These are phyloP conservation scores for Salminus brasiliensis DNA, from an alignment of 2,113 vertebrate genomes.

Conservation along the genomic window DNA sequence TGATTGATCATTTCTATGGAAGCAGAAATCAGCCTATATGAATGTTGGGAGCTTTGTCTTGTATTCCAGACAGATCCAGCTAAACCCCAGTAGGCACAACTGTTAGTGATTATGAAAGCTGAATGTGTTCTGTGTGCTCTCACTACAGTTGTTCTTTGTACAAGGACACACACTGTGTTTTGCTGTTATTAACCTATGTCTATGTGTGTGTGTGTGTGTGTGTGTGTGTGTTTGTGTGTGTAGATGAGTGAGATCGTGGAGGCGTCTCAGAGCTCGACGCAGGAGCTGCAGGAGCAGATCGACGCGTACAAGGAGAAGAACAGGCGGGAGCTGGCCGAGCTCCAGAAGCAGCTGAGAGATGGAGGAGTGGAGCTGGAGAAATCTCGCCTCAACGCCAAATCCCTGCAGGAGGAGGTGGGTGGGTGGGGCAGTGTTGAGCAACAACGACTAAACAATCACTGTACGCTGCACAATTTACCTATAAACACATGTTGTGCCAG, in stretches of 20 bases:
- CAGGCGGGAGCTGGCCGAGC: slow-evolving; percentile 82
- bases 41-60: background rate
- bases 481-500: slow-evolving; percentile 1
- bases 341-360: slow-evolving; percentile 87
- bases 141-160: background rate
- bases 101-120: background rate
- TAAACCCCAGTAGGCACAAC: background rate
- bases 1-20: no score
- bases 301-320: slow-evolving; percentile 93
- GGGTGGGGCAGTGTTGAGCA: slow-evolving; percentile 42
- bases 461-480: background rate
- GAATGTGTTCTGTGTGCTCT: background rate
- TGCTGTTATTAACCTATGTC: background rate
- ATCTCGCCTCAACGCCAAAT: slow-evolving; percentile 70
- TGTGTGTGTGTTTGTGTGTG: slow-evolving; percentile 24
- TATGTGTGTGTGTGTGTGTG: background rate
- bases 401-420: slow-evolving; percentile 93
- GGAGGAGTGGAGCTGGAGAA: slow-evolving; percentile 86
- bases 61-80: background rate
- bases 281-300: slow-evolving; percentile 92
- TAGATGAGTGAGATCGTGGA: slow-evolving; percentile 90
- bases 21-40: background rate
- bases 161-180: background rate
- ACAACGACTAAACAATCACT: background rate
- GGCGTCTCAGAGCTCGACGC: slow-evolving; percentile 82